Evolutionary conservation across 2,113 vertebrate species (phyloP), one percentile per base, ranked within the genome.

Genomic region (Murina feae): DNA sequence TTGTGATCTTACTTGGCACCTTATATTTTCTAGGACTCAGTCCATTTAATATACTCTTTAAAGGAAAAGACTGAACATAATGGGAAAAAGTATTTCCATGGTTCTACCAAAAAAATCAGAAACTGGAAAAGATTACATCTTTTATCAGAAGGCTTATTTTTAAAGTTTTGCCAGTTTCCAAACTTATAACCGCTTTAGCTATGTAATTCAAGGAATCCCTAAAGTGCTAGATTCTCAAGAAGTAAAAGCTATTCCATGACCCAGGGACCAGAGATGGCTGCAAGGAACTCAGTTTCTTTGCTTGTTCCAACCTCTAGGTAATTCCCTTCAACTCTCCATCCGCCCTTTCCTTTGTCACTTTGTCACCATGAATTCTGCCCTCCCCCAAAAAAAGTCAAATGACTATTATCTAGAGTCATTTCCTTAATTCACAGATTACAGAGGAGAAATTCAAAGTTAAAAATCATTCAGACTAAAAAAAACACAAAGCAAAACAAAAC

Each of bases 31-130:
- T 32, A 86, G 92, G 81, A 30, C 51, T 94, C 25, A 51, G 14
- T 95, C 92, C 53, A 88, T 21, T 78, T 49, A 78, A 65, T n/a
- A 13, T 55, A 65, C 42, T 90, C 51, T 85, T 92, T 80, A 91
- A 80, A 78, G 65, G 30, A 72, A 89, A 91, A 91, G 51, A 81
- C 12, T 76, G 88, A 90, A 44, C 23, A 86, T 79, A 79, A 86
- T 75, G n/a, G 20, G 20, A 17, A 81, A 93, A 82, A 53, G 12
- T 39, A 92, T 82, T 86, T 75, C 82, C 65, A 68, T 90, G 74
- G 49, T 92, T 90, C 60, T 82, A 85, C 81, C 35, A 53, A 69
- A 91, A 94, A 79, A 93, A 94, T 89, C 63, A 96, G 80, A 92
- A 91, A 74, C 74, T 89, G 32, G 37, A 39, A 95, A 87, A 94